phyloP scores from a whole-genome alignment of 2,888 invertebrate genomes.

The Drosophila quinaria region DNA sequence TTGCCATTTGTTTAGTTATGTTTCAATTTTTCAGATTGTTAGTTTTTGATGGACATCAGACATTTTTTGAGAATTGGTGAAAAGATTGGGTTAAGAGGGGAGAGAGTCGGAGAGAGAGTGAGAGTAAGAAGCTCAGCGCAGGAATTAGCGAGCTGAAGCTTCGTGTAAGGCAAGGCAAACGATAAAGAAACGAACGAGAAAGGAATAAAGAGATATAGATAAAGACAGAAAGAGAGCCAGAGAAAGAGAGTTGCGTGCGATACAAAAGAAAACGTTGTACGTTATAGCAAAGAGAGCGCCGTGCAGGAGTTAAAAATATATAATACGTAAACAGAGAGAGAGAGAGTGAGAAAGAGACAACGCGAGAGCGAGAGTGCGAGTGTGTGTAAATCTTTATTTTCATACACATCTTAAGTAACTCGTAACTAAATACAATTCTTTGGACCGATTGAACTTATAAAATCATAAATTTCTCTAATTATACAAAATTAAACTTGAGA shows the following conservation, averaged over 20 bases:
- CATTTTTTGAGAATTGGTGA: conserved; percentile 2
- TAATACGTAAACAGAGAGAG: not conserved
- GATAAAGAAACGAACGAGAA: conserved; percentile 6
- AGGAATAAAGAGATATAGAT: conserved; percentile 10
- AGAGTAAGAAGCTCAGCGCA: conserved; percentile 20
- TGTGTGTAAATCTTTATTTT: conserved; percentile 21
- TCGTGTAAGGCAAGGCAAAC: conserved; percentile 19
- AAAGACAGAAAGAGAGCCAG: conserved; percentile 12
- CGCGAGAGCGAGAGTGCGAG: not conserved
- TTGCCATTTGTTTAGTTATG: conserved; percentile 30
- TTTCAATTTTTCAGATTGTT: conserved; percentile 42
- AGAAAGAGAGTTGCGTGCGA: conserved; percentile 23
- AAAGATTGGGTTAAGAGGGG: not conserved
- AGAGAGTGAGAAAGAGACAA: not conserved
- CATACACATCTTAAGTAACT: conserved; percentile 6
- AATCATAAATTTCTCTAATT: conserved; percentile 2
- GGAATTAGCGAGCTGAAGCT: conserved; percentile 23
- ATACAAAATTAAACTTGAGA: conserved; percentile 1
- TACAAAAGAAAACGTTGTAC: conserved; percentile 9
- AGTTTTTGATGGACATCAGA: conserved; percentile 22
- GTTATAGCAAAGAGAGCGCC: conserved; percentile 7
- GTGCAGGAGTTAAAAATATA: not conserved
- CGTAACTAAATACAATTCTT: conserved; percentile 15
- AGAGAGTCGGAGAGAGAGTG: conserved; percentile 2
- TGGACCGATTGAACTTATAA: conserved; percentile 1